These are phyloP conservation scores for Epinephelus moara DNA, from an alignment of 2,113 vertebrate species.

Conservation along the genomic window DNA sequence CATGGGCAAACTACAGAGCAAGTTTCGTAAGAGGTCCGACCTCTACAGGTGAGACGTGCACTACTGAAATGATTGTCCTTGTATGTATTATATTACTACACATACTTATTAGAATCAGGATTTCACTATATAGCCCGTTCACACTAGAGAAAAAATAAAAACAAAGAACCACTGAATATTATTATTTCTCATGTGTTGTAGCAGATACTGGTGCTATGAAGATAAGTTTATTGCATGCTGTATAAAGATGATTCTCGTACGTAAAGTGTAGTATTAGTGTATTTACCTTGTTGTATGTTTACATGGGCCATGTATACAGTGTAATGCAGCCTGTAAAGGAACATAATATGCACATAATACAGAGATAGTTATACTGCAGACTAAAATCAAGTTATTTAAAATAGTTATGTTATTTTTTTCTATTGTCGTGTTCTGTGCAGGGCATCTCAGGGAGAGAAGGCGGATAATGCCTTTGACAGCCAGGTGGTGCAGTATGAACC, in stretches of 20 bases:
- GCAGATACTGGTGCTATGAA: background rate
- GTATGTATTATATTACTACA: background rate
- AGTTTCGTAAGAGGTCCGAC: conserved; percentile 85
- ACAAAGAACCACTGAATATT: background rate
- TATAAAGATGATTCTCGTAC: background rate
- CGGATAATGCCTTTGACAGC: conserved; percentile 63
- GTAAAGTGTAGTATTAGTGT: background rate
- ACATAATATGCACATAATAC: background rate
- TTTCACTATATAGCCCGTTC: background rate
- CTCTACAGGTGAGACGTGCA: conserved; percentile 87
- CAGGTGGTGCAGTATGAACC: conserved; percentile 83
- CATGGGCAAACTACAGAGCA: conserved; percentile 97
- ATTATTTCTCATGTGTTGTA: too few relatives aligned
- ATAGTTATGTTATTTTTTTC: background rate
- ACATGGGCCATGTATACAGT: background rate
- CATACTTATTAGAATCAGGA: background rate
- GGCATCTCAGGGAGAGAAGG: conserved; percentile 77
- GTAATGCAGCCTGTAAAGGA: background rate
- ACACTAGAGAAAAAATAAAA: background rate
- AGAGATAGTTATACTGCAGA: background rate
- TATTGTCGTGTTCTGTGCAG: conserved; percentile 71
- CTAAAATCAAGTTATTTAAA: background rate
- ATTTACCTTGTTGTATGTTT: background rate
- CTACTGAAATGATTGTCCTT: background rate
- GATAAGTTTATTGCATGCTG: background rate